Base-by-base conservation (phyloP, 2,888 invertebrate genomes). In the Cantharis nigra region DNA sequence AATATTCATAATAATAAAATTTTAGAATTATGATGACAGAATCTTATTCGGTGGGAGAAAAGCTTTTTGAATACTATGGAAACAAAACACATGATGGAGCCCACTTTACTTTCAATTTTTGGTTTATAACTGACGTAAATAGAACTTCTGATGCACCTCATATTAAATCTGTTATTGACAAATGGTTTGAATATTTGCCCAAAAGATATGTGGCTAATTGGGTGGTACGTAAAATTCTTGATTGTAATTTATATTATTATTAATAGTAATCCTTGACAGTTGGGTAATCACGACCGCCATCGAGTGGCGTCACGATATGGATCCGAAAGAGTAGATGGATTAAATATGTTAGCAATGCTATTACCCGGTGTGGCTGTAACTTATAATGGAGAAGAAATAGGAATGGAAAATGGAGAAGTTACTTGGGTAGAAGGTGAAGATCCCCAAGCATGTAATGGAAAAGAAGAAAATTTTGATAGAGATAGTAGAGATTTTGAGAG, bases 301-400 rank as follows among this genome's bases (percentile, higher is more conserved):
- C 91, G 96, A 81, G 91, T 93, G 13, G 94, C 93, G 0, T 91
- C 93, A 0, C 91, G 96, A 80, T 93, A 92, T 79, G 94, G 94
- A 0, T 88, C 77, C 14, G 90, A 92, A 74, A 89, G 94, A 82
- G 92, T 93, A 0, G 96, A 97, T 87, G 94, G 93, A 11, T 91
- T 97, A 84, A 95, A 96, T 85, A 96, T 97, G 94, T 86, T 98
- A 74, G 89, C 93, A 16, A 90, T 96, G 85, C 90, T 97, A n/a
- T 89, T 98, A 71, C 97, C 97, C 1, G 98, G 98, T 62, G 92
- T 96, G 3, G 93, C 94, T 16, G 92, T 97, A 9, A 94, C 96
- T 0, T 98, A 98, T 85, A 95, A 97, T 90, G 96, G 95, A 4
- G 95, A 96, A 83, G 95, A 96, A 89, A 91, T 96, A 67, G 95